These are phyloP conservation scores for Drosophila prosaltans DNA, from an alignment of 1,140 invertebrate species.

Conservation along the genomic window DNA sequence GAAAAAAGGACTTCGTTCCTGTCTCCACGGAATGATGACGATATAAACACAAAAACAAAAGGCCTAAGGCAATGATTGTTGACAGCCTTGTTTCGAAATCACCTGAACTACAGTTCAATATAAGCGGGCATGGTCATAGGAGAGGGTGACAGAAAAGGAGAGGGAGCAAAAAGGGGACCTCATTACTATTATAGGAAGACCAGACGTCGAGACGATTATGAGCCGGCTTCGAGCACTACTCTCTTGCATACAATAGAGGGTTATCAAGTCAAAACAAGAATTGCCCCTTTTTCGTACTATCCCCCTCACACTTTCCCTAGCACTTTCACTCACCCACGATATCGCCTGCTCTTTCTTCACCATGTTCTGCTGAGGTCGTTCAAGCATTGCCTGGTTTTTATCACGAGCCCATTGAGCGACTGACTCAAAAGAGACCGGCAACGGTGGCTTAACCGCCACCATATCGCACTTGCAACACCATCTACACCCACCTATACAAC, in stretches of 20 bases:
- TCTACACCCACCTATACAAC: conserved; percentile 7
- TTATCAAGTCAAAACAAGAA: conserved; percentile 75
- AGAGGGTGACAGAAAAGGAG: background rate
- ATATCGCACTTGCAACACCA: background rate
- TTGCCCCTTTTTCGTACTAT: conserved; percentile 4
- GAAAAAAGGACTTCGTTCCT: no score
- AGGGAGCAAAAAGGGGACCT: conserved; percentile 4
- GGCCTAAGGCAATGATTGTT: conserved; percentile 34
- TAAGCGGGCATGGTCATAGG: background rate
- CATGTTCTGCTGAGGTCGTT: conserved; percentile 33
- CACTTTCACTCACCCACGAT: background rate
- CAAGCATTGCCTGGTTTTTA: conserved; percentile 52
- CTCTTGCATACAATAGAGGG: conserved; percentile 78
- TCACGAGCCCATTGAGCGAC: conserved; percentile 60
- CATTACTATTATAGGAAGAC: background rate
- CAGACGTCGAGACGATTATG: conserved; percentile 69
- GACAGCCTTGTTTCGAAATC: conserved; percentile 11
- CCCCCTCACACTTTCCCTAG: background rate
- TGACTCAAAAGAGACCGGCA: background rate
- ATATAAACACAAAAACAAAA: conserved; percentile 51
- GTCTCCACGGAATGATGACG: conserved; percentile 18
- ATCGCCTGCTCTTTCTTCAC: background rate
- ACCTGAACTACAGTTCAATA: background rate
- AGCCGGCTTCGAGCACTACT: conserved; percentile 57
- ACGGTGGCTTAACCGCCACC: conserved; percentile 45